Evolutionary conservation across 2,888 invertebrate genomes (phyloP), one percentile per base, ranked within the genome.

Genomic region (Habroteleia sp.): DNA sequence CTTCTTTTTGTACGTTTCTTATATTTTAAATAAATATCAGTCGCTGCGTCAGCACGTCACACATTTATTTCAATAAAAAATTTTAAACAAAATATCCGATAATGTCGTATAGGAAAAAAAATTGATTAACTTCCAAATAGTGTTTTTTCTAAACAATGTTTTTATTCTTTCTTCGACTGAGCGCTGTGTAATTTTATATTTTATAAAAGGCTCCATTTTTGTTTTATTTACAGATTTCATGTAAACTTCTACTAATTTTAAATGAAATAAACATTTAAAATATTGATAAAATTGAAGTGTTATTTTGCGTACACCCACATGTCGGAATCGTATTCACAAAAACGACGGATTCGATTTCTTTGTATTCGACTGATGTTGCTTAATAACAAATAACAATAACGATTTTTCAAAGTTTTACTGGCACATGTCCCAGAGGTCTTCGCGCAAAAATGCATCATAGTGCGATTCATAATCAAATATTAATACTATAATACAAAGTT

Each of bases 201-300:
- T 60, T 52, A 52, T 60, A 69, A 60, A 41, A n/a, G 20, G 13
- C 8, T 58, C 27, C 56, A 25, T 20, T 25, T 14, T 58, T 56
- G 50, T 23, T 48, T 69, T 46, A 69, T 52, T 69, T 71, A 71
- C 60, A 54, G 29, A 31, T 33, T 23, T 44, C 31, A 50, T 71
- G 69, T 71, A 62, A 62, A 62, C 46, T 20, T 35, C 31, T 16
- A 39, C 39, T 68, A 37, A 71, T 68, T 66, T 66, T 20, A 60
- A 66, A 17, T 8, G 46, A 29, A 74, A 69, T 74, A 74, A 66
- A 74, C 54, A 66, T 74, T 66, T 58, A 46, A 63, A 66, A 44
- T 54, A 66, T 74, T 74, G 39, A 42, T 65, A 73, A 52, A 42
- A 16, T 13, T 42, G 44, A 2, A 16, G 44, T 37, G 35, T 44